Evolutionary conservation across 2,797 vertebrate genomes (phyloP), one percentile per base, ranked within the genome.

Genomic region (Gymnodraco acuticeps): DNA sequence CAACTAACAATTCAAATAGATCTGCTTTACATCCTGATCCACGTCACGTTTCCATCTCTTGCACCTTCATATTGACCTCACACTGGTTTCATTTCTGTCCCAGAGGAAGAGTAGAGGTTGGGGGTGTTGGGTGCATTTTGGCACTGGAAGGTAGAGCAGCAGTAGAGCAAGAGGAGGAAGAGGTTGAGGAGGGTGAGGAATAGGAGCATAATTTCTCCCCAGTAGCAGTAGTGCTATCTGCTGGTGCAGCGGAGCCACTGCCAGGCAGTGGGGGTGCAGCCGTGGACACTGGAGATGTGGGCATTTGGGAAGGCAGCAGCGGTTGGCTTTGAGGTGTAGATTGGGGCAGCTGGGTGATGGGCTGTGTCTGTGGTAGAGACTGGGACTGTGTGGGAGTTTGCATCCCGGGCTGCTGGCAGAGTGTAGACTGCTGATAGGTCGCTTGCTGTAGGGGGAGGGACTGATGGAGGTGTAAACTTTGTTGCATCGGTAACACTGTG

Each of bases 81-180:
- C 42, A 79, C 74, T 62, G 70, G 80, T 88, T 88, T 93, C 62
- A 95, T 89, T 95, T 93, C 84, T 94, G 93, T 93, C 93, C 94
- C 89, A 95, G 86, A 77, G 93, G 92, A 89, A 95, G 93, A 74
- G 94, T 88, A 62, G 95, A 94, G 86, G 91, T 91, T 69, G 92
- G 91, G 83, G 91, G 65, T 65, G 92, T 80, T 64, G 93, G 86
- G 87, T 93, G 93, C 88, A 93, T 94, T 94, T 95, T 95, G 94
- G 94, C 94, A 95, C 94, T 92, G 82, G 94, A 89, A 93, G 96
- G 93, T 85, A 96, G 85, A 93, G 95, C 93, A 84, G 96, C 96
- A 77, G 93, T 83, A 70, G 94, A 95, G 80, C 93, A 94, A 56
- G 89, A 92, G 45, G 93, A 87, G 67, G 91, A 93, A 80, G 85